These are phyloP conservation scores for Oophaga sylvatica DNA, from an alignment of 2,797 vertebrate species.

Conservation along the genomic window DNA sequence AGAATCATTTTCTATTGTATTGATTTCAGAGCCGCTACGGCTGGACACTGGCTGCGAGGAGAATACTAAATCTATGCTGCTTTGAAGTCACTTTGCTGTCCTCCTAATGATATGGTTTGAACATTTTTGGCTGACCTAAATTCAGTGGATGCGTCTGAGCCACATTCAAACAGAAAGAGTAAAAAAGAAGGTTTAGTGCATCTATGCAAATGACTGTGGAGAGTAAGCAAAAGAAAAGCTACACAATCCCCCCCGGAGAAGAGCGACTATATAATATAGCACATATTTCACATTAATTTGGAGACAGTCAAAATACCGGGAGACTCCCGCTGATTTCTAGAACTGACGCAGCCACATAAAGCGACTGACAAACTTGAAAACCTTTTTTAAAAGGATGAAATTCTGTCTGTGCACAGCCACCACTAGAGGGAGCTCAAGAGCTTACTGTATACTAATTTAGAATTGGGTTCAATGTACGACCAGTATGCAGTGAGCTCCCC, in stretches of 20 bases:
- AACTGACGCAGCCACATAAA: no score
- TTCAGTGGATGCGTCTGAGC: conserved; percentile 24
- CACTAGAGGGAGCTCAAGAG: no score
- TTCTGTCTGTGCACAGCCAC: no score
- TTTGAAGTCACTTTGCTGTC: conserved; percentile 37
- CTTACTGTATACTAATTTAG: no score
- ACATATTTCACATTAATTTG: not conserved
- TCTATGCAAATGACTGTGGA: conserved; percentile 19
- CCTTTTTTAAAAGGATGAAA: no score
- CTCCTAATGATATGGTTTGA: conserved; percentile 40
- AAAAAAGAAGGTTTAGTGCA: not conserved
- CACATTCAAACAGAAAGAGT: not conserved
- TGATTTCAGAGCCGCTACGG: conserved; percentile 36
- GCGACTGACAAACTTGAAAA: no score
- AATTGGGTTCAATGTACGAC: no score
- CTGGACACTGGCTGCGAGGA: conserved; percentile 33
- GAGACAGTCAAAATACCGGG: no score
- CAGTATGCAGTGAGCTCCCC: no score
- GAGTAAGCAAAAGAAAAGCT: not conserved
- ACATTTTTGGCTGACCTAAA: conserved; percentile 48
- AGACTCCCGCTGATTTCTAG: no score
- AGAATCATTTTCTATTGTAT: conserved; percentile 28
- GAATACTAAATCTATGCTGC: conserved; percentile 47
- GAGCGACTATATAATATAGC: not conserved
- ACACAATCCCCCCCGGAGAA: not conserved